Percentiles rank a stretch among this genome's conserved stretches.
phyloP scores from a whole-genome alignment of 1,140 invertebrate species.

The Euura saliciscinereae region DNA sequence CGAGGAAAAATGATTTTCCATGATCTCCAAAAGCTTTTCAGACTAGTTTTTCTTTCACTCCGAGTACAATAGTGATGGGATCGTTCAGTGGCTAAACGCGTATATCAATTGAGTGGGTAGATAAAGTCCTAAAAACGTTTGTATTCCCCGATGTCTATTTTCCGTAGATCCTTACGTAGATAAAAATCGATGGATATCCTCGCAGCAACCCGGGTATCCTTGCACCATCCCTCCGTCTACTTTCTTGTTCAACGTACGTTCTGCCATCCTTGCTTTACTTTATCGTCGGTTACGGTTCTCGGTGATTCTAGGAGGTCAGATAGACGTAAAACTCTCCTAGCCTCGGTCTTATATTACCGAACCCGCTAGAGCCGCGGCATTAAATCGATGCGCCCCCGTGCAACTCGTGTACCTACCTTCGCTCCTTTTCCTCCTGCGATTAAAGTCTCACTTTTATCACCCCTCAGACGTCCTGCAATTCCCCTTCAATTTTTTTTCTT shows the following conservation, averaged over 20 bases:
- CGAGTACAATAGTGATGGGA: too few species aligned
- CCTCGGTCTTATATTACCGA: background rate
- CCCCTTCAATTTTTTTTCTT: too few species aligned
- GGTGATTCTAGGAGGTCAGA: constrained; percentile 6
- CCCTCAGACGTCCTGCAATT: background rate
- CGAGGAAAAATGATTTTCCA: too few species aligned
- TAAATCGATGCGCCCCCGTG: background rate
- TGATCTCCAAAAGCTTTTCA: too few species aligned
- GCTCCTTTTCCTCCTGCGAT: background rate
- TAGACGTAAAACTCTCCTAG: constrained; percentile 1
- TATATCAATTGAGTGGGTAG: too few species aligned
- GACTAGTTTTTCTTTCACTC: too few species aligned
- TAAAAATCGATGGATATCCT: background rate
- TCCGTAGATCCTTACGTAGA: background rate
- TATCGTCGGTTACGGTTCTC: constrained; percentile 1
- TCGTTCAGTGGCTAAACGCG: too few species aligned
- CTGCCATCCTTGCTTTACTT: background rate
- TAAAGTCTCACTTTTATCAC: background rate
- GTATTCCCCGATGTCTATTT: too few species aligned
- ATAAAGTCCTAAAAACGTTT: too few species aligned
- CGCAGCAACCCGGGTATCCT: background rate
- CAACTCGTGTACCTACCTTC: background rate
- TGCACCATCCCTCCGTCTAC: background rate
- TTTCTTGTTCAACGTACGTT: background rate
- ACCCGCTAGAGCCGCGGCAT: background rate